These are phyloP conservation scores for Phaonia tiefii DNA, from an alignment of 2,888 invertebrate species.

Conservation along the genomic window DNA sequence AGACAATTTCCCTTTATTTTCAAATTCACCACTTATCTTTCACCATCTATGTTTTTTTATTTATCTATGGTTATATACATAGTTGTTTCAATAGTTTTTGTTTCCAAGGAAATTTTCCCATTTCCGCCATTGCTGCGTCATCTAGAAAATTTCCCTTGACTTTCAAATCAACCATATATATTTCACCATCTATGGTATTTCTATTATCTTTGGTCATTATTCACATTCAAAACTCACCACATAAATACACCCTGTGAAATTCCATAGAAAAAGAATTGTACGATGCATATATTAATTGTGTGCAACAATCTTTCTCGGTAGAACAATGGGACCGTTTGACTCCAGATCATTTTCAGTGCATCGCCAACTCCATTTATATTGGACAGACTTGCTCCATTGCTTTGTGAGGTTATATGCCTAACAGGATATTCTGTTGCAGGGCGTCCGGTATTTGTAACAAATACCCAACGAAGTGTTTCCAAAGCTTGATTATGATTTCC, in stretches of 20 bases:
- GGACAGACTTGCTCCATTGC: slow-evolving; percentile 73
- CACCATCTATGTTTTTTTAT: no score
- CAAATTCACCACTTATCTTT: no score
- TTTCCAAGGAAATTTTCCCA: no score
- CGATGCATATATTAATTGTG: slow-evolving; percentile 76
- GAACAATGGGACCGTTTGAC: slow-evolving; percentile 77
- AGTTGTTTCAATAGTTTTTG: no score
- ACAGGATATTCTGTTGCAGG: slow-evolving; percentile 82
- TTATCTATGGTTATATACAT: no score
- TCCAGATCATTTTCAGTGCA: slow-evolving; percentile 76
- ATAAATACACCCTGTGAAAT: slow-evolving; percentile 78
- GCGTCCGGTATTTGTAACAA: slow-evolving; percentile 81
- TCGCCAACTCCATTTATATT: slow-evolving; percentile 73
- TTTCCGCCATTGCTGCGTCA: no score
- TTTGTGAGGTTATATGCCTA: slow-evolving; percentile 72
- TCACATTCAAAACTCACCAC: slow-evolving; percentile 75
- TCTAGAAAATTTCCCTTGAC: no score
- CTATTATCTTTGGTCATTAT: no score
- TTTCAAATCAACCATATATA: no score
- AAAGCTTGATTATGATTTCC: slow-evolving; percentile 84
- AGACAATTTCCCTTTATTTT: no score
- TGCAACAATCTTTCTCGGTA: slow-evolving; percentile 71
- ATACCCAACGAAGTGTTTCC: slow-evolving; percentile 83
- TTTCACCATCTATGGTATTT: no score
- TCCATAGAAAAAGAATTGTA: slow-evolving; percentile 74